Conservation (phyloP, 2,888 invertebrate genomes). For the Polyploca ridens region DNA sequence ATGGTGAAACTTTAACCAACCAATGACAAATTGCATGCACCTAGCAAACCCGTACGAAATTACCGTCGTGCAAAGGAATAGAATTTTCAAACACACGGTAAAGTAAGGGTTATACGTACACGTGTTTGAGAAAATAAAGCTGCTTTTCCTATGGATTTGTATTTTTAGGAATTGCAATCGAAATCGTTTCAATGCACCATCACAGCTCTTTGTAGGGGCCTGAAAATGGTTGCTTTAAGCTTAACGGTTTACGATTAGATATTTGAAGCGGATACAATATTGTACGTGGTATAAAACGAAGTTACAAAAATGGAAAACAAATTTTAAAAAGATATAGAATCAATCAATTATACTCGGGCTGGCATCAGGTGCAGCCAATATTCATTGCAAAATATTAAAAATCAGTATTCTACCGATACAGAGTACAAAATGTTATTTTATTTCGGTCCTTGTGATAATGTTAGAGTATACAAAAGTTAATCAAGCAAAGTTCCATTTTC, state of each 20-base stretch:
- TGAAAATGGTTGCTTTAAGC: slow-evolving; percentile 5
- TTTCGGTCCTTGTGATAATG: neutral
- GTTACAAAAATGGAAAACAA: no score
- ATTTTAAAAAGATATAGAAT: no score
- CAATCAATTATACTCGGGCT: no score
- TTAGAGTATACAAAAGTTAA: neutral
- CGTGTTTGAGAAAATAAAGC: slow-evolving; percentile 6
- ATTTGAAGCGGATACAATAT: neutral
- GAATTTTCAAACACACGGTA: slow-evolving; percentile 8
- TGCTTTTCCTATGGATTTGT: neutral
- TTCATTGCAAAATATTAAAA: no score
- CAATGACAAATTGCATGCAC: slow-evolving; percentile 26
- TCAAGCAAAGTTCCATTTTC: neutral
- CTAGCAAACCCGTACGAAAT: slow-evolving; percentile 14
- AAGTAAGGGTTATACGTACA: slow-evolving; percentile 4
- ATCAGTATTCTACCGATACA: no score
- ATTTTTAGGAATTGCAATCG: slow-evolving; percentile 1
- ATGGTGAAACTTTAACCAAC: slow-evolving; percentile 24
- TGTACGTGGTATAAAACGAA: no score
- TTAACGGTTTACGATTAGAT: neutral
- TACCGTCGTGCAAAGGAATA: slow-evolving; percentile 21
- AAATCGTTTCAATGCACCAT: neutral
- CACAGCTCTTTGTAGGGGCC: slow-evolving; percentile 1
- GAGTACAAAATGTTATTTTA: no score
- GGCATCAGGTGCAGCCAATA: no score